Evolutionary conservation across 1,140 invertebrate genomes (phyloP).

Genomic region (Lordiphosa clarofinis): DNA sequence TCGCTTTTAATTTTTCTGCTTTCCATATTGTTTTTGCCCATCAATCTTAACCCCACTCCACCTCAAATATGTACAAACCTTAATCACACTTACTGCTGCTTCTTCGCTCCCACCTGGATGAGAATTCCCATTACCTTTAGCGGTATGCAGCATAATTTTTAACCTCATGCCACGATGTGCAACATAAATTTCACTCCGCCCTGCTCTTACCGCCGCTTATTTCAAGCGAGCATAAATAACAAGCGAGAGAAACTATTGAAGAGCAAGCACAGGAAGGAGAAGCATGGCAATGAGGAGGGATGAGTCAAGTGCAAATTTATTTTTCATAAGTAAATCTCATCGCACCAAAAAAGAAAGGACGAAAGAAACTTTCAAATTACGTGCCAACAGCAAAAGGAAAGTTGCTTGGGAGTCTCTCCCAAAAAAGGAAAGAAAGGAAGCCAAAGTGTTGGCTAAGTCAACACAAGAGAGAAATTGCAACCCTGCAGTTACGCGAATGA

Average conservation of each 20-base stretch:
- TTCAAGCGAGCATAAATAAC: constrained; percentile 51
- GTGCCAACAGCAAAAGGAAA: constrained; percentile 21
- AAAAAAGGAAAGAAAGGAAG: constrained; percentile 10
- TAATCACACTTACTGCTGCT: constrained; percentile 46
- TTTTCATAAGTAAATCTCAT: constrained; percentile 58
- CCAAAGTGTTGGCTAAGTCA: constrained; percentile 55
- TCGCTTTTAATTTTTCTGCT: constrained; percentile 6
- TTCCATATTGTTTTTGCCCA: constrained; percentile 7
- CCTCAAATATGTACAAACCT: constrained; percentile 46
- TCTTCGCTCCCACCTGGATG: constrained; percentile 16
- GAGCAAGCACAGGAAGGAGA: constrained; percentile 14
- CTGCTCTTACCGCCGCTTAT: constrained; percentile 21
- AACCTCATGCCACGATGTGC: constrained; percentile 38
- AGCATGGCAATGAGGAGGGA: not conserved
- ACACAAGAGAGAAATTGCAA: constrained; percentile 52
- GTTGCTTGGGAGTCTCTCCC: too few species aligned
- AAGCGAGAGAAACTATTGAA: constrained; percentile 48
- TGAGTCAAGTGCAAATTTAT: constrained; percentile 49
- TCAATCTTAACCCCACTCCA: constrained; percentile 4
- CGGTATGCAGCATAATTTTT: constrained; percentile 55
- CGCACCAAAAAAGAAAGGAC: constrained; percentile 19
- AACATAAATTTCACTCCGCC: constrained; percentile 48
- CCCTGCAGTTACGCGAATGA: constrained; percentile 37
- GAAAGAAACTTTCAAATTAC: constrained; percentile 30
- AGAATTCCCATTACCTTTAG: constrained; percentile 39